Percentiles rank a stretch among this genome's conserved stretches.
phyloP scores from a whole-genome alignment of 2,888 invertebrate genomes.

The Platycnemis pennipes region DNA sequence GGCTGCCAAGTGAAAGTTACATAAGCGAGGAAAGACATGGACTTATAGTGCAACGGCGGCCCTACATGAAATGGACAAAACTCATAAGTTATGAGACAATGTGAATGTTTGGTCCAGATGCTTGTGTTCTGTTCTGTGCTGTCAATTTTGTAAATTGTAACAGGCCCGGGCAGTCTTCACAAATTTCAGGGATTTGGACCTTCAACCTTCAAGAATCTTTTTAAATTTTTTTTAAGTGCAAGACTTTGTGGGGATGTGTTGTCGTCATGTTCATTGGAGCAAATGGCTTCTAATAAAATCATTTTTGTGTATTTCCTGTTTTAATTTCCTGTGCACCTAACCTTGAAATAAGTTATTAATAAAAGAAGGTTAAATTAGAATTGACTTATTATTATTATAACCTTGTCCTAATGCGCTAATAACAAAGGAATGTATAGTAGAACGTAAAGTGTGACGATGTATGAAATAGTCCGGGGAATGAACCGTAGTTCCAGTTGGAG shows the following conservation, averaged over 20 bases:
- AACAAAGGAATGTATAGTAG: neutral
- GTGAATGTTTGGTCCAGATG: slow-evolving; percentile 64
- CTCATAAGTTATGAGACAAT: slow-evolving; percentile 58
- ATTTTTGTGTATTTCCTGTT: slow-evolving; percentile 63
- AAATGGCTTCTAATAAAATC: slow-evolving; percentile 64
- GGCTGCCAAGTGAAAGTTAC: slow-evolving; percentile 62
- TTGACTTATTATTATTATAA: neutral
- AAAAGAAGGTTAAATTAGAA: slow-evolving; percentile 20
- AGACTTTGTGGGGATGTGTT: slow-evolving; percentile 67
- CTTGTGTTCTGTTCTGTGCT: slow-evolving; percentile 62
- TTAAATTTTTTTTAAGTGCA: slow-evolving; percentile 68
- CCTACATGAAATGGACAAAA: slow-evolving; percentile 57
- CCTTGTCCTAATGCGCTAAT: neutral
- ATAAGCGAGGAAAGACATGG: slow-evolving; percentile 66
- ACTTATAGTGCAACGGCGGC: slow-evolving; percentile 63
- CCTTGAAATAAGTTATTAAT: slow-evolving; percentile 24
- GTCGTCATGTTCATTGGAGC: slow-evolving; percentile 67
- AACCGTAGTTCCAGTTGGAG: neutral
- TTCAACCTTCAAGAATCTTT: slow-evolving; percentile 67
- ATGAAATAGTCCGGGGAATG: neutral
- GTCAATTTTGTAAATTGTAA: slow-evolving; percentile 65
- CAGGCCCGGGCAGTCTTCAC: slow-evolving; percentile 53
- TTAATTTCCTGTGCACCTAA: slow-evolving; percentile 52
- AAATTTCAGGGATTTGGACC: slow-evolving; percentile 65
- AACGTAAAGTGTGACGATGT: neutral